A percentile compares a stretch with the other conserved stretches of the same genome.
phyloP scores from a whole-genome alignment of 2,113 vertebrate genomes.

The Istiophorus platypterus region DNA sequence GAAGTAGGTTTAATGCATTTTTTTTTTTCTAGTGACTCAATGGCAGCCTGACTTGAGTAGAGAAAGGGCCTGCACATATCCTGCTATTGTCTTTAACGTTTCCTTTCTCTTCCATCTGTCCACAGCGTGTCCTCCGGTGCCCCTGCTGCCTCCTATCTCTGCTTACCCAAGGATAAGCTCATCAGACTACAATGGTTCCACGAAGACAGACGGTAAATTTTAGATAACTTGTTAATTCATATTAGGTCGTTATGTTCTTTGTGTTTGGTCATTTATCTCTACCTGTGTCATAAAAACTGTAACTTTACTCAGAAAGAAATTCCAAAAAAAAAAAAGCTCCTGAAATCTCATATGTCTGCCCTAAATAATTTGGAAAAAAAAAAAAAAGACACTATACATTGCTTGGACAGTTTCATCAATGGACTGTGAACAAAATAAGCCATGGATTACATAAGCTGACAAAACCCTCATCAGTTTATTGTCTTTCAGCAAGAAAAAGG shows the following conservation, averaged over 20 bases:
- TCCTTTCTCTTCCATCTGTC: constrained; percentile 79
- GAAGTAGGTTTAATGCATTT: constrained; percentile 28
- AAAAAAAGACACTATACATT: background rate
- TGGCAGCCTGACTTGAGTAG: constrained; percentile 18
- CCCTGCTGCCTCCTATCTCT: constrained; percentile 43
- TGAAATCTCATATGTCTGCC: background rate
- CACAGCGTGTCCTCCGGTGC: constrained; percentile 65
- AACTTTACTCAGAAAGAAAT: background rate
- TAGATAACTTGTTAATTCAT: constrained; percentile 14
- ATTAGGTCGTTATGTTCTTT: background rate
- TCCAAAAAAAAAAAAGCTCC: background rate
- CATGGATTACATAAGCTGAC: constrained; percentile 61
- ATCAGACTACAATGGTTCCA: constrained; percentile 46
- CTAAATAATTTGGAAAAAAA: background rate
- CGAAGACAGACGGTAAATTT: constrained; percentile 35
- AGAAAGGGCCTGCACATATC: constrained; percentile 70
- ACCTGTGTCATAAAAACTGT: background rate
- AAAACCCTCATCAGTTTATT: constrained; percentile 85
- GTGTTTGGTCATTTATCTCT: background rate
- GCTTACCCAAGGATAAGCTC: constrained; percentile 57
- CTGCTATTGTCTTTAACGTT: constrained; percentile 77
- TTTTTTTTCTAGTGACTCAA: constrained; percentile 64
- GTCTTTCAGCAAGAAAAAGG: constrained; percentile 83
- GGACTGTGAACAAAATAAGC: background rate
- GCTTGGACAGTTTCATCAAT: background rate